A percentile compares a stretch with the other conserved stretches of the same genome.
Conservation (phyloP, 2,113 vertebrate species). For the Bufo gargarizans region DNA sequence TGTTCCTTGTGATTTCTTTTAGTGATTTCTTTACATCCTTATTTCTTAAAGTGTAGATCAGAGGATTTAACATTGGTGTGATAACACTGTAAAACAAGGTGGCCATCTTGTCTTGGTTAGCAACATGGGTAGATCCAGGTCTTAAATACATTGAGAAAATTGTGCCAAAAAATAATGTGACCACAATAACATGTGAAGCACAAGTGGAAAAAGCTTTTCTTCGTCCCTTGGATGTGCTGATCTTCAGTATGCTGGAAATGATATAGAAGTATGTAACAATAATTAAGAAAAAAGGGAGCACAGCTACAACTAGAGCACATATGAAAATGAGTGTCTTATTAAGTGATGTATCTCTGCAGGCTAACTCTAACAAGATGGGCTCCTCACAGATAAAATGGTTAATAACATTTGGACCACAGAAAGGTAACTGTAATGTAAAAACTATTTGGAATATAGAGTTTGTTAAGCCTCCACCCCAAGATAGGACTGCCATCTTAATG, state of each 20-base stretch:
- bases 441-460: background rate
- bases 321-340: background rate
- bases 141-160: background rate
- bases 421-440: background rate
- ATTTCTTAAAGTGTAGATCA: background rate
- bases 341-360: background rate
- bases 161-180: background rate
- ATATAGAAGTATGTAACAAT: background rate
- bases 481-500: background rate
- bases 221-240: background rate
- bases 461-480: background rate
- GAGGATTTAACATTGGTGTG: background rate
- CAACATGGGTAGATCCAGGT: background rate
- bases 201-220: background rate
- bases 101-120: conserved; percentile 6
- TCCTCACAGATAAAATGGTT: conserved; percentile 1
- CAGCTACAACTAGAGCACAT: background rate
- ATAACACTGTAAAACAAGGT: background rate
- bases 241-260: background rate
- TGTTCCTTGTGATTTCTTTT: background rate
- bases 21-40: background rate
- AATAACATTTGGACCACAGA: background rate
- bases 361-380: background rate
- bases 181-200: background rate
- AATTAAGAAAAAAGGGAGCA: background rate